Base-by-base conservation (phyloP, 1,140 invertebrate genomes). In the Anadara kagoshimensis region DNA sequence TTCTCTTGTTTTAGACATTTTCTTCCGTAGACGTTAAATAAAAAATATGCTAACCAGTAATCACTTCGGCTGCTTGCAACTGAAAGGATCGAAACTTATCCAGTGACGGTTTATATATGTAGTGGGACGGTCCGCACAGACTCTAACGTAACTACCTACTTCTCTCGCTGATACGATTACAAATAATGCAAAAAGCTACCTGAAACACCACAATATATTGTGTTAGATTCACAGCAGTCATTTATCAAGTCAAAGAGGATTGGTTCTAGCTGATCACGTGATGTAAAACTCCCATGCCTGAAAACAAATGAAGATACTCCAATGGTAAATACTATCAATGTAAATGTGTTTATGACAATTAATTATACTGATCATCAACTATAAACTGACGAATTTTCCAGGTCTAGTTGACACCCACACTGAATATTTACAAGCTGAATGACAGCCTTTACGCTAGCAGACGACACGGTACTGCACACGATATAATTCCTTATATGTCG, bases 1-100 rank as follows among this genome's bases (percentile, higher is more conserved):
- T 70, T 75, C 73, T 22, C 73, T 68, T 22, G 82, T 78, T 26
- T 84, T 80, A 44, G 83, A 82, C 80, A 82, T 83, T 54, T 58
- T 80, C 18, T 61, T 68, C 22, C 26, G 26, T 51, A 49, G 47
- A 24, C 49, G 43, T 41, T 69, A 43, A 61, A 78, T 53, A 43
- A 51, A 70, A 56, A 76, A 69, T 59, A 18, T 51, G 47, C 22
- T 56, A 68, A 73, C 36, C 26, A 14, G 49, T 51, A 72, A n/a
- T 57, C 22, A 44, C 51, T 54, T 26, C n/a, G 43, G 26, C 54
- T 64, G 58, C 36, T 56, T 54, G 41, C 24, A 56, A 44, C 18
- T 47, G 56, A 63, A 71, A 54, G 43, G 61, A 71, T 51, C 12
- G 20, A 44, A 36, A n/a, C 4, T 18, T 24, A 10, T 14, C 5